phyloP scores from a whole-genome alignment of 2,888 invertebrate species.

The Drosophila neonasuta region DNA sequence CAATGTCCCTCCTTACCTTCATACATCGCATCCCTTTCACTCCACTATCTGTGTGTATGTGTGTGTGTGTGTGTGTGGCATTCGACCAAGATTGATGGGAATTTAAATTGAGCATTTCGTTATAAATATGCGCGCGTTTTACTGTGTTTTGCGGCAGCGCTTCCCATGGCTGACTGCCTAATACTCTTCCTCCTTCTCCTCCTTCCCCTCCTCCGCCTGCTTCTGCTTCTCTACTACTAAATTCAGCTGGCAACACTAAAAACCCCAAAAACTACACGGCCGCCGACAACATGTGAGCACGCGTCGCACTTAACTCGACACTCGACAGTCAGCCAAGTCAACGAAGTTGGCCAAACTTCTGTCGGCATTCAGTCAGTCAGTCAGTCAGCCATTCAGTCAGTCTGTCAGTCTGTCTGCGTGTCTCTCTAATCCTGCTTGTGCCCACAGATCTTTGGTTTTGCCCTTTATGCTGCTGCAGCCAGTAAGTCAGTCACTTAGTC shows the following conservation, averaged over 20 bases:
- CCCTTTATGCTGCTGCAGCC: slow-evolving; percentile 9
- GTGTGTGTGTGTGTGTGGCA: slow-evolving; percentile 47
- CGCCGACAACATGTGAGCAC: slow-evolving; percentile 42
- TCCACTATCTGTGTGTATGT: neutral
- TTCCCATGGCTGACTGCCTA: slow-evolving; percentile 30
- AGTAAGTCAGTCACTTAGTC: slow-evolving; percentile 37
- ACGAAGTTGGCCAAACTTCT: slow-evolving; percentile 43
- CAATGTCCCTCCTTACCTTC: neutral
- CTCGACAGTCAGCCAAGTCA: slow-evolving; percentile 26
- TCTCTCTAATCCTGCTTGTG: neutral
- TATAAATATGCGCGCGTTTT: slow-evolving; percentile 78
- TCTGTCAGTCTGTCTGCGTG: slow-evolving; percentile 6
- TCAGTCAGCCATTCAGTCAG: neutral
- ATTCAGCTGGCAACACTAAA: slow-evolving; percentile 6
- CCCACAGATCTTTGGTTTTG: neutral
- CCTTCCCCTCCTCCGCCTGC: neutral
- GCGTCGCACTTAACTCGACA: slow-evolving; percentile 54
- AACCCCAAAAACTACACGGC: slow-evolving; percentile 26
- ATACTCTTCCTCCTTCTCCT: neutral
- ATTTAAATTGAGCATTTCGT: slow-evolving; percentile 80
- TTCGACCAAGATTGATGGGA: slow-evolving; percentile 77
- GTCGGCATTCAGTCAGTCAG: slow-evolving; percentile 35
- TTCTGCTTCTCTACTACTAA: too few relatives aligned
- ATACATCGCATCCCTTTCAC: neutral
- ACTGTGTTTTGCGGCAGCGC: slow-evolving; percentile 71